Evolutionary conservation across 2,113 vertebrate genomes (phyloP).

Genomic region (Caracal caracal): DNA sequence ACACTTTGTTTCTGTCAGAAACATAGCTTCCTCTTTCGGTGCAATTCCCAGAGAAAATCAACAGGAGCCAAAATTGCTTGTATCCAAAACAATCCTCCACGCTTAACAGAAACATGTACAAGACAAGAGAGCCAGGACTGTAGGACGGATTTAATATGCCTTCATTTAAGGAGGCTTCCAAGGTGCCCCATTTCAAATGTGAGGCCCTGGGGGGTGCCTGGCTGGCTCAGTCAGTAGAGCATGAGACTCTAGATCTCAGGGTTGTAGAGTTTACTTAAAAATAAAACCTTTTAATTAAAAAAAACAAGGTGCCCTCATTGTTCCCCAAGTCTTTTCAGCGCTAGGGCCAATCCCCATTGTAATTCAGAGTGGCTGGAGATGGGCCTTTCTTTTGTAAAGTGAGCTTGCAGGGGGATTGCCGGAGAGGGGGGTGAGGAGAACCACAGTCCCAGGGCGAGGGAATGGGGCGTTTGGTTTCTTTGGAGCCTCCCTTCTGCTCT

Average conservation of each 20-base stretch:
- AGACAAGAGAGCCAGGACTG: neutral
- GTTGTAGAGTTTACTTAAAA: neutral
- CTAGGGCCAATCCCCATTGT: rapidly evolving
- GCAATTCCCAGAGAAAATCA: neutral
- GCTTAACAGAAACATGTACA: neutral
- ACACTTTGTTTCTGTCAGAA: neutral
- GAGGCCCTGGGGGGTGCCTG: neutral
- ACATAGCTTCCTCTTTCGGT: neutral
- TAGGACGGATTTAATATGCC: neutral
- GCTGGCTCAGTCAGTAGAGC: neutral
- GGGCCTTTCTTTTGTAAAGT: neutral
- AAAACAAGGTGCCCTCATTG: neutral
- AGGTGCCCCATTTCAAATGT: neutral
- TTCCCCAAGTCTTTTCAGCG: neutral
- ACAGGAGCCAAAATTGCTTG: neutral
- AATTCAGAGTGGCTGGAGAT: neutral
- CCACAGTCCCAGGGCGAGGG: neutral
- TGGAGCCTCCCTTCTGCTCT: neutral
- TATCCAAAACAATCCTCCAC: neutral
- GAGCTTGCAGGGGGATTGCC: rapidly evolving
- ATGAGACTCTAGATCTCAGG: neutral
- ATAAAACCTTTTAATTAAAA: neutral
- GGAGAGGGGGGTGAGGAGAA: neutral
- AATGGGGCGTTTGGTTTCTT: neutral
- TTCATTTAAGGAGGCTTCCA: neutral